A percentile compares a stretch with the other conserved stretches of the same genome.
Conservation (phyloP, 2,888 invertebrate genomes). For the Chloroclystis v-ata region DNA sequence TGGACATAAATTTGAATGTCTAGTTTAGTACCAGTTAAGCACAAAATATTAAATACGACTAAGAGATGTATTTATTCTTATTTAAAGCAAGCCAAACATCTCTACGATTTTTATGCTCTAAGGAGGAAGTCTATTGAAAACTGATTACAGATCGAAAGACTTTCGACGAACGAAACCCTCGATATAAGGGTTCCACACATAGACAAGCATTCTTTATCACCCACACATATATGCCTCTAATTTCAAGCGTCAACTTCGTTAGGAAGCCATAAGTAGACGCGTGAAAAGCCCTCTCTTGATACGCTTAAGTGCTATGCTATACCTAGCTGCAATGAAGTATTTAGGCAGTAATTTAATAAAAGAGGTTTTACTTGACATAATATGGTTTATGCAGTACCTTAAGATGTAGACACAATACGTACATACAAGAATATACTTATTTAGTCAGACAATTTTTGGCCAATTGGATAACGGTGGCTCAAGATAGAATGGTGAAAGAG, state of each 20-base stretch:
- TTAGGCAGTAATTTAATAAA: constrained; percentile 7
- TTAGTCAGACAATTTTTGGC: too few relatives aligned
- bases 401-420: not conserved
- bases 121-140: constrained; percentile 65
- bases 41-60: too few relatives aligned
- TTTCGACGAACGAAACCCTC: constrained; percentile 46
- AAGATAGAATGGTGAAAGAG: too few relatives aligned
- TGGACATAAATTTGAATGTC: too few relatives aligned
- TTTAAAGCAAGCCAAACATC: too few relatives aligned
- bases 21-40: too few relatives aligned
- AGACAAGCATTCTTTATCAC: constrained; percentile 15
- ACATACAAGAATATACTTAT: too few relatives aligned
- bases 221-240: constrained; percentile 31
- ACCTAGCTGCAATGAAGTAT: constrained; percentile 13
- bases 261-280: constrained; percentile 64
- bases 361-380: not conserved
- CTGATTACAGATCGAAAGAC: constrained; percentile 66
- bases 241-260: constrained; percentile 60
- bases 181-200: constrained; percentile 18
- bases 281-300: constrained; percentile 36
- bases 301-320: constrained; percentile 29
- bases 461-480: too few relatives aligned
- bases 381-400: not conserved
- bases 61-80: too few relatives aligned
- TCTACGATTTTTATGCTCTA: constrained; percentile 37